Evolutionary conservation across 2,888 invertebrate species (phyloP), one percentile per base, ranked within the genome.

Genomic region (Bellardia pandia): DNA sequence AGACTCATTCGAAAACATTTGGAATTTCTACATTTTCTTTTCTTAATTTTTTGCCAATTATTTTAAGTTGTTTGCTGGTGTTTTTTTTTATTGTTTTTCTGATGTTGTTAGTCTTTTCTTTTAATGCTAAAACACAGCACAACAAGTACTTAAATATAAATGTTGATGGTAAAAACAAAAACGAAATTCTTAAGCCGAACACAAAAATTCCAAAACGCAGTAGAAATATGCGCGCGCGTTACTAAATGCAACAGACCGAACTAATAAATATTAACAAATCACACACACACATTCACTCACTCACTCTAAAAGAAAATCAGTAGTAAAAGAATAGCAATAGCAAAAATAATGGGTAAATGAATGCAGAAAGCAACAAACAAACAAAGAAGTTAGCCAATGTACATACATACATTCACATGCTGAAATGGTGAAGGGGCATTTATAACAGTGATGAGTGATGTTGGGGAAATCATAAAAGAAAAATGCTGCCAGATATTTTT

Each of bases 121-220:
- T 66, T 74, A 81, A 58, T 69, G 16, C 66, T 81, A 37, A 58
- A 81, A 68, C 45, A 58, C 60, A 60, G 14, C 74, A 79, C 58
- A 75, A 60, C 45, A 68, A 85, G 53, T 51, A n/a, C n/a, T n/a
- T n/a, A n/a, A n/a, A n/a, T n/a, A 48, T 51, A 77, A 74, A 33
- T 48, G 68, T 30, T 62, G 58, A 45, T 33, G 62, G 53, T 40
- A 71, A 76, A 77, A 79, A 71, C 45, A 76, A 77, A 82, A 66
- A 68, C 42, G 58, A 80, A 86, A 88, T 87, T 89, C 89, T 89
- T 89, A 64, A 66, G 78, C 66, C 83, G 76, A 53, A 86, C 89
- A 89, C 84, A 87, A 86, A 89, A 88, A 89, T 88, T 87, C 88
- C 89, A 84, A 81, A 88, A 83, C 88, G 85, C 82, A 81, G 76